Percentiles rank a stretch among this genome's conserved stretches.
Evolutionary conservation across 2,888 invertebrate species (phyloP).

Genomic region (Luperina nickerlii): DNA sequence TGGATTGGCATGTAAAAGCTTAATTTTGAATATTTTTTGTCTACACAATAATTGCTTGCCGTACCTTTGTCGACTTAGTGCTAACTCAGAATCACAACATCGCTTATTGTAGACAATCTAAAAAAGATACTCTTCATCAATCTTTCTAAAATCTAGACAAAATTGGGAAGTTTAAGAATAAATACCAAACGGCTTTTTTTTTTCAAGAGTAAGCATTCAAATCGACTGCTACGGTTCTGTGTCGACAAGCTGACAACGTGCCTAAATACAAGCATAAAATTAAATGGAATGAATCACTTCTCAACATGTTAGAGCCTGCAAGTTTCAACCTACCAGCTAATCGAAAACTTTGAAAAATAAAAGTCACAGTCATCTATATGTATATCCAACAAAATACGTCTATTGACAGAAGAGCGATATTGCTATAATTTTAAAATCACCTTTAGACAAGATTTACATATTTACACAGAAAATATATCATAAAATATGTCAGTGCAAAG

Average conservation of each 20-base stretch:
- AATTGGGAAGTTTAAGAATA: constrained; percentile 19
- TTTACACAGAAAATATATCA: constrained; percentile 80
- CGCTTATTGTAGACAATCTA: constrained; percentile 4
- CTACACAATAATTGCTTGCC: constrained; percentile 29
- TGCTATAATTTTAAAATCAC: constrained; percentile 74
- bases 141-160: constrained; percentile 26
- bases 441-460: constrained; percentile 82
- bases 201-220: constrained; percentile 8
- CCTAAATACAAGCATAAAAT: constrained; percentile 48
- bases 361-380: constrained; percentile 41
- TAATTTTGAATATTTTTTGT: constrained; percentile 46
- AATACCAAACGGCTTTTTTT: constrained; percentile 27
- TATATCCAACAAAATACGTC: constrained; percentile 47
- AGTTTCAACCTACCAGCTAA: constrained; percentile 49
- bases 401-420: constrained; percentile 54
- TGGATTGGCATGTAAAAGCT: constrained; percentile 56
- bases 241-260: constrained; percentile 19
- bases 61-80: constrained; percentile 28
- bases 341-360: constrained; percentile 57
- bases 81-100: constrained; percentile 43
- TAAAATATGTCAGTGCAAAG: constrained; percentile 77
- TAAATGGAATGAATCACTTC: constrained; percentile 63
- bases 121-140: constrained; percentile 4
- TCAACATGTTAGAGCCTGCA: constrained; percentile 45
- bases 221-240: constrained; percentile 14